Conservation (phyloP, 1,140 invertebrate genomes). For the Musca domestica region DNA sequence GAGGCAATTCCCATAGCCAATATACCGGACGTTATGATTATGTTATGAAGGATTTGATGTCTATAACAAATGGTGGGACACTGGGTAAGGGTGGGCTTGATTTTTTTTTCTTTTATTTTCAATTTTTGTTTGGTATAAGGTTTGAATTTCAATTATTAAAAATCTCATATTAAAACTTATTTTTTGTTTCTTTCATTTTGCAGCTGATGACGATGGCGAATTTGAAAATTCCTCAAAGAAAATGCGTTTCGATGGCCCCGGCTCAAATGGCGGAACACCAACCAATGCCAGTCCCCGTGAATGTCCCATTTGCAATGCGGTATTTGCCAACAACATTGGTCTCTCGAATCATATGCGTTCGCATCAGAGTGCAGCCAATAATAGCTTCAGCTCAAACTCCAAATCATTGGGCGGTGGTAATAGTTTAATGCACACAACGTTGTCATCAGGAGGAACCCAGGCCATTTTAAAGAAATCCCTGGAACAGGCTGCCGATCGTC, state of each 20-base stretch:
- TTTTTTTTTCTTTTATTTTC: too few species aligned
- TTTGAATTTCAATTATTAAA: too few species aligned
- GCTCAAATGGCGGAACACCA: slow-evolving; percentile 31
- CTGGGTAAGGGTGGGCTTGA: slow-evolving; percentile 36
- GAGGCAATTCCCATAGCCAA: slow-evolving; percentile 33
- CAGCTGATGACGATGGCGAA: slow-evolving; percentile 44
- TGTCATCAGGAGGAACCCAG: slow-evolving; percentile 35
- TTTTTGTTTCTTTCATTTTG: slow-evolving; percentile 1
- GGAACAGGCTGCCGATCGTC: slow-evolving; percentile 47
- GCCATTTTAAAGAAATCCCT: slow-evolving; percentile 42
- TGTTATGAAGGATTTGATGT: slow-evolving; percentile 53
- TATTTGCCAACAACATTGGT: slow-evolving; percentile 49
- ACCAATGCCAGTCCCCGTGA: slow-evolving; percentile 40
- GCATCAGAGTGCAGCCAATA: slow-evolving; percentile 40
- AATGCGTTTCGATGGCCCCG: slow-evolving; percentile 40
- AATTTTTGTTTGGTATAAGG: too few species aligned
- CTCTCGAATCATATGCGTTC: slow-evolving; percentile 53
- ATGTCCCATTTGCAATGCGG: slow-evolving; percentile 48
- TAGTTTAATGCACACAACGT: slow-evolving; percentile 34
- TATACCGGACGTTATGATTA: slow-evolving; percentile 52
- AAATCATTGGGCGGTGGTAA: neutral
- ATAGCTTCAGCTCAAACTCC: neutral
- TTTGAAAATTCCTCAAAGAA: slow-evolving; percentile 37
- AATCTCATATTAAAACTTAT: neutral
- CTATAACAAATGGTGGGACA: slow-evolving; percentile 52